Evolutionary conservation across 2,888 invertebrate species (phyloP).

Genomic region (Parnassius orleans): DNA sequence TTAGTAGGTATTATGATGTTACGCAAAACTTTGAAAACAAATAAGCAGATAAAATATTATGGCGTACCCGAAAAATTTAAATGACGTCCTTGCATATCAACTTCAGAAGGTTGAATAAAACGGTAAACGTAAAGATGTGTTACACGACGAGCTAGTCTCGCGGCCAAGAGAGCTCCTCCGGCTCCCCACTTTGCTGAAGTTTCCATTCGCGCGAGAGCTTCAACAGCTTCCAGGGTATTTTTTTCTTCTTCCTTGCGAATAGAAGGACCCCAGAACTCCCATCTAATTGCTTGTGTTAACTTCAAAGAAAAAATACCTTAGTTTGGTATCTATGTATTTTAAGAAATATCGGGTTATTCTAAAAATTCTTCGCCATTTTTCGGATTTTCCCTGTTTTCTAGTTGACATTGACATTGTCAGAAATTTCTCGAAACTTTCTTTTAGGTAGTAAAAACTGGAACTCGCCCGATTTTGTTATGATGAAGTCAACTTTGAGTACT

Average conservation of each 20-base stretch:
- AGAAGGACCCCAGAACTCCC: conserved; percentile 77
- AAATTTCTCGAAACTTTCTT: no score
- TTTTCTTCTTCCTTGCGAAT: conserved; percentile 41
- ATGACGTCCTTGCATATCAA: conserved; percentile 63
- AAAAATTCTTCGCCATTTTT: no score
- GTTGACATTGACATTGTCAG: no score
- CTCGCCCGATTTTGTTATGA: no score
- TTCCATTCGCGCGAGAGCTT: conserved; percentile 77
- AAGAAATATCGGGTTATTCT: no score
- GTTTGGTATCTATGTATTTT: no score
- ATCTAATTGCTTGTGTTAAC: conserved; percentile 74
- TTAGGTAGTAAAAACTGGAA: no score
- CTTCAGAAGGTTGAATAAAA: conserved; percentile 71
- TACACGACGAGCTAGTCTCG: conserved; percentile 71
- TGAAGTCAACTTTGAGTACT: no score
- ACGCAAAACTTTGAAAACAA: no score
- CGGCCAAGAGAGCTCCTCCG: conserved; percentile 77
- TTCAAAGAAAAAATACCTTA: conserved; percentile 29
- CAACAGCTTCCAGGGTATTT: conserved; percentile 59
- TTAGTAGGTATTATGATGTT: no score
- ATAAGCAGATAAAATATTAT: neutral
- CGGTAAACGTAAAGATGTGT: conserved; percentile 80
- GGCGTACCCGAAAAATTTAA: conserved; percentile 75
- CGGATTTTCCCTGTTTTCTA: no score
- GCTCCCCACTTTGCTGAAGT: conserved; percentile 81